Percentiles rank a stretch among this genome's conserved stretches.
These are phyloP conservation scores for Pangasius mekongensis DNA, from an alignment of 2,797 vertebrate species.

Conservation along the genomic window DNA sequence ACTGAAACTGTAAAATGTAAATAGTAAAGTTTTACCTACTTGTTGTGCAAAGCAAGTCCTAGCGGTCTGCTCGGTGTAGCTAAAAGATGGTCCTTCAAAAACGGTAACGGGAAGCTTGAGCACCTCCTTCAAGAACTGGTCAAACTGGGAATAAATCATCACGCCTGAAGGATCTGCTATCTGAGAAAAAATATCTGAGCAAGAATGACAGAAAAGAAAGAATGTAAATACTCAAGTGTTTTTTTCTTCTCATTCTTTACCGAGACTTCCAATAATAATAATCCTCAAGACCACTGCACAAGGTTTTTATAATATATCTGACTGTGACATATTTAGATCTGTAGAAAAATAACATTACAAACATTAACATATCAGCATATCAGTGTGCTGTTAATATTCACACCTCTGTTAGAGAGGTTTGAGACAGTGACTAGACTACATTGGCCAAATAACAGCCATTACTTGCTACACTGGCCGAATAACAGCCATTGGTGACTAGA, in stretches of 20 bases:
- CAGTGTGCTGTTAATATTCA: not conserved
- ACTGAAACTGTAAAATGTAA: not conserved
- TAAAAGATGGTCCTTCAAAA: conserved; percentile 96
- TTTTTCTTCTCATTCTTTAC: conserved; percentile 86
- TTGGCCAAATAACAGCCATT: too few species aligned
- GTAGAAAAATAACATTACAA: not conserved
- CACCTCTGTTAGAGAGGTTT: not conserved
- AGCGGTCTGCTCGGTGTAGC: conserved; percentile 91
- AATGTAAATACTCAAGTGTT: conserved; percentile 76
- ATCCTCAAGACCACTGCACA: not conserved
- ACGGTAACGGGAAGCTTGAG: conserved; percentile 94
- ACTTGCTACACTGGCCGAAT: too few species aligned
- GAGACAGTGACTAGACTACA: not conserved
- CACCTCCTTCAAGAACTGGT: conserved; percentile 91
- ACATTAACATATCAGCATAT: not conserved
- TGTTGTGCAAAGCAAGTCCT: conserved; percentile 94
- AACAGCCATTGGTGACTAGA: not conserved
- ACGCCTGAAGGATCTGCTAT: conserved; percentile 91
- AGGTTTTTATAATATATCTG: not conserved
- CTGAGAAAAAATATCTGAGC: conserved; percentile 93
- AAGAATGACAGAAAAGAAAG: conserved; percentile 54
- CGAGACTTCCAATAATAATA: not conserved
- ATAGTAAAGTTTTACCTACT: conserved; percentile 69
- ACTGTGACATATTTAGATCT: not conserved
- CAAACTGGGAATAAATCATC: conserved; percentile 90